These are phyloP conservation scores for Austrolebias charrua DNA, from an alignment of 2,797 vertebrate genomes.

Conservation along the genomic window DNA sequence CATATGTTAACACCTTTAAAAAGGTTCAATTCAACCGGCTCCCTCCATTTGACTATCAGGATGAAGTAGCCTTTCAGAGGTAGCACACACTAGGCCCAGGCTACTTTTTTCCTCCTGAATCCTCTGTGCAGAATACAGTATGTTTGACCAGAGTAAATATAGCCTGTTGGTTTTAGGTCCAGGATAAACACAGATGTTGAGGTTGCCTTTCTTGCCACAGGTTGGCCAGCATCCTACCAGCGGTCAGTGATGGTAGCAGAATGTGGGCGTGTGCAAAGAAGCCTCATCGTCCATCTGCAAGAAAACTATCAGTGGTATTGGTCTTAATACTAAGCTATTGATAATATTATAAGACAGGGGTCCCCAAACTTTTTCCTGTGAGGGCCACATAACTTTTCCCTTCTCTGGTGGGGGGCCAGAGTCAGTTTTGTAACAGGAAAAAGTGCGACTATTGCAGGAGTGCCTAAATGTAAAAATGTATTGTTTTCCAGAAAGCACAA, in stretches of 20 bases:
- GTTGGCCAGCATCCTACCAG: constrained; percentile 59
- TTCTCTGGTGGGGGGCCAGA: too few species aligned
- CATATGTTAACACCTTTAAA: constrained; percentile 29
- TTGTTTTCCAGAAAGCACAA: too few species aligned
- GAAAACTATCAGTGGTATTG: constrained; percentile 51
- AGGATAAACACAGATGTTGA: constrained; percentile 86
- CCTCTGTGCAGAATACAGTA: constrained; percentile 50
- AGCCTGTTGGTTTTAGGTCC: constrained; percentile 80
- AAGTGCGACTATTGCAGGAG: too few species aligned
- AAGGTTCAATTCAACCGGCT: constrained; percentile 1
- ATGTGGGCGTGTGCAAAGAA: constrained; percentile 35
- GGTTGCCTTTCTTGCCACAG: constrained; percentile 73
- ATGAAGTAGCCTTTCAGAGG: constrained; percentile 15
- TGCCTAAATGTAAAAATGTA: too few species aligned
- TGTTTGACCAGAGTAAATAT: constrained; percentile 82
- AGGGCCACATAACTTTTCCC: too few species aligned
- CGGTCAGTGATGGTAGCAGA: constrained; percentile 53
- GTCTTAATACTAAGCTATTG: constrained; percentile 41
- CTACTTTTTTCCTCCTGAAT: constrained; percentile 44
- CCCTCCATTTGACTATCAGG: constrained; percentile 12
- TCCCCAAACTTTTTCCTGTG: too few species aligned
- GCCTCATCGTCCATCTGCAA: constrained; percentile 38
- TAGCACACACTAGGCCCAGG: constrained; percentile 18
- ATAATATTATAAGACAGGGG: too few species aligned
- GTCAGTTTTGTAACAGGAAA: too few species aligned